Base-by-base conservation (phyloP, 2,113 vertebrate species). In the Herpetotheres cachinnans region DNA sequence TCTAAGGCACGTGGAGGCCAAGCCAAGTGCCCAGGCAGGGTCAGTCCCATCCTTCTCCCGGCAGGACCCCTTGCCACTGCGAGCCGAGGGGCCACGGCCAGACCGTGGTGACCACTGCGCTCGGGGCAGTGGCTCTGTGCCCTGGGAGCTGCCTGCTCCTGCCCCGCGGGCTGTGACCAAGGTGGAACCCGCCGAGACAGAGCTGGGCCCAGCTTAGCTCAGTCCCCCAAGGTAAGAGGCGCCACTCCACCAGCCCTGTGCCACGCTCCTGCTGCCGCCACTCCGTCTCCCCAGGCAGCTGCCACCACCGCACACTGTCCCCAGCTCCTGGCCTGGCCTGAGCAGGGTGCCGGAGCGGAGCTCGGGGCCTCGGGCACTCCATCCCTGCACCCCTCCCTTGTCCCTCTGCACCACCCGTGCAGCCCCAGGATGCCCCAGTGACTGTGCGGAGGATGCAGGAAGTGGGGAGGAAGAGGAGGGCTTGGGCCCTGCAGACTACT, bases 401-500 rank as follows among this genome's bases (percentile, higher is more conserved):
- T 36, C 34, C 54, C 44, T 18, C 27, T 5, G n/a, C n/a, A 5
- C 34, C 34, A 8, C 15, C 4, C 44, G 1, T 7, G 29, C 49
- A 13, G 69, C 46, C 44, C 66, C 16, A 34, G 7, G 10, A 42
- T 42, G 42, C 42, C 42, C 42, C 42, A 42, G 42, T 42, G 42
- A 42, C 42, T 14, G 13, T 42, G 42, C 42, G 14, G 52, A 29
- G 21, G 40, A 19, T 13, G n/a, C 16, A 21, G 46, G 49, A 34
- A 62, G 42, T 42, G 34, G 16, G 19, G 10, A 9, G 2, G 32
- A 46, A 49, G 49, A 7, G 38, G 49, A 3, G 38, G 42, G n/a
- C 42, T 42, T 0, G 1, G 25, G 2, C 13, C 55, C 66, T 6
- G 38, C 47, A 32, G 50, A 7, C 24, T 5, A 1, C 38, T 4